Conservation (phyloP, 2,888 invertebrate genomes). For the Phasia obesa region DNA sequence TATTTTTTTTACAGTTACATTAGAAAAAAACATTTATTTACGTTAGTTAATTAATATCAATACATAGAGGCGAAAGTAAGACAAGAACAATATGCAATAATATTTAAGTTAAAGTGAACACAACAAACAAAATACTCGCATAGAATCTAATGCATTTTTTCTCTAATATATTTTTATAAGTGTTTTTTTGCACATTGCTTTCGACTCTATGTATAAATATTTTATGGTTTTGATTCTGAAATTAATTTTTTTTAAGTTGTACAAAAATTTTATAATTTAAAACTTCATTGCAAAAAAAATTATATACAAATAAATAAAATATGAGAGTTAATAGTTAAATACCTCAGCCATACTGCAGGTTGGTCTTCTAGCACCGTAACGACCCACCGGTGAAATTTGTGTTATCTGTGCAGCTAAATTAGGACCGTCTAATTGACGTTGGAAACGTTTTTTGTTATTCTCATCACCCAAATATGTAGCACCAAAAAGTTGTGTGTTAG, state of each 20-base stretch:
- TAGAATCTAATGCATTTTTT: too few relatives aligned
- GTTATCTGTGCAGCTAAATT: constrained; percentile 80
- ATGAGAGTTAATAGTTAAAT: constrained; percentile 72
- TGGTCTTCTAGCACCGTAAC: constrained; percentile 86
- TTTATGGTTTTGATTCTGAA: too few relatives aligned
- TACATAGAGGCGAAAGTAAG: neutral
- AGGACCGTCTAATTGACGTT: constrained; percentile 72
- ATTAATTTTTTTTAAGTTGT: too few relatives aligned
- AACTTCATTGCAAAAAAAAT: too few relatives aligned
- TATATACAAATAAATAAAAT: neutral
- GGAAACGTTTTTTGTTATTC: constrained; percentile 74
- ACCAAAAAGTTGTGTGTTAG: constrained; percentile 82
- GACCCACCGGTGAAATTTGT: constrained; percentile 83
- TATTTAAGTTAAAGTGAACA: too few relatives aligned
- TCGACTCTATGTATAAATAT: too few relatives aligned
- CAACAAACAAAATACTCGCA: too few relatives aligned
- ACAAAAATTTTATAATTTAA: too few relatives aligned
- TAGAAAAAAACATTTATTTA: neutral
- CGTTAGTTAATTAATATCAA: neutral
- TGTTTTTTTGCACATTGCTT: too few relatives aligned
- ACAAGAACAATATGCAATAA: too few relatives aligned
- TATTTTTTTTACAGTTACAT: neutral
- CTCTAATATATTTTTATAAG: too few relatives aligned
- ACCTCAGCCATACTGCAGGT: constrained; percentile 88
- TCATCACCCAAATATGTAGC: constrained; percentile 80